Base-by-base conservation (phyloP, 2,888 invertebrate species). In the Octodonta nipae region DNA sequence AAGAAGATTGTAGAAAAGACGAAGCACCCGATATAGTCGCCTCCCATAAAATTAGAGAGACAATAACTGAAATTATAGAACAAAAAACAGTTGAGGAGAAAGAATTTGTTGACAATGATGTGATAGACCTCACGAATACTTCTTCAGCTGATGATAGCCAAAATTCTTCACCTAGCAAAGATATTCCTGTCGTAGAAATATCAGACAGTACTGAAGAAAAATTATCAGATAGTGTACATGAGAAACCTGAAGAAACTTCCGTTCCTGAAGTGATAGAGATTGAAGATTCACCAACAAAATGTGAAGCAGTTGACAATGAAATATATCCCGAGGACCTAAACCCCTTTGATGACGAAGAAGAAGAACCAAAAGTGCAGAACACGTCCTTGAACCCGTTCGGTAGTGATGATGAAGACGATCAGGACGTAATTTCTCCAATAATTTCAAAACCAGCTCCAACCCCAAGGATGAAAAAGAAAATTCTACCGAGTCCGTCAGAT, bases 281-380 rank as follows among this genome's bases (percentile, higher is more conserved):
- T 10, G 35, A 30, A 24, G 13, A 30, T 12, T 26, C 26, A 30
- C 2, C 10, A 4, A n/a, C 7, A 25, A 13, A 8, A 25, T 11
- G 13, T 3, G n/a, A 3, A n/a, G 25, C 13, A 12, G 2, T 24
- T 15, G 31, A 38, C 30, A 42, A 41, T 15, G 39, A 39, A 35
- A 36, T 44, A 11, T 56, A 88, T 64, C 88, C 88, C 1, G 74
- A 74, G 41, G 73, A 81, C 52, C 65, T 87, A 41, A 88, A 89
- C 67, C 88, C 88, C 4, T 89, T 89, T 62, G 76, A 71, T 17
- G 78, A 78, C 44, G 81, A 81, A 34, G 70, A 69, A 14, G 71
- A 72, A 25, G 64, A 15, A 28, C 7, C 10, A 10, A 14, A 3
- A 14, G 6, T 8, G 13, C 13, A n/a, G 30, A 30, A 13, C 24